Evolutionary conservation across 2,888 invertebrate genomes (phyloP), one percentile per base, ranked within the genome.

Genomic region (Trileptium ribeirensis): DNA sequence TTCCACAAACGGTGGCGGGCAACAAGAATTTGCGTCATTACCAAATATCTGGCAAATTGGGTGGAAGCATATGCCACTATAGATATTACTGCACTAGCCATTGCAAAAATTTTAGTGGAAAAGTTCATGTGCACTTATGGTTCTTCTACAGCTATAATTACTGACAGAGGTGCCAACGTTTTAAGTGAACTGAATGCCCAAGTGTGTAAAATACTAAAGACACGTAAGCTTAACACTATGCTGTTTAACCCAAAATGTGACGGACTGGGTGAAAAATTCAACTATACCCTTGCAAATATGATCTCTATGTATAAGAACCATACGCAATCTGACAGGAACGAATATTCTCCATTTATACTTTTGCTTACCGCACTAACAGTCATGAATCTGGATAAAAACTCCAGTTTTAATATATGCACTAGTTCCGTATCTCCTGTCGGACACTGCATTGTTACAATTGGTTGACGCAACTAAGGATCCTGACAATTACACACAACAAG

Each of bases 211-310:
- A n/a, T n/a, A n/a, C n/a, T n/a, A n/a, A n/a, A n/a, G n/a, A n/a
- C n/a, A n/a, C n/a, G n/a, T n/a, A 19, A 79, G 70, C n/a, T 83
- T 80, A 0, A 78, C 82, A 0, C 81, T 82, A 0, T 83, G 83
- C 64, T 79, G 82, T 79, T 51, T 51, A 15, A 51, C 24, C 78
- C 80, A 1, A 78, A 78, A 51, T 67, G 81, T 1, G 84, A 86
- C 82, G 86, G 85, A 15, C 31, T 78, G 34, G 81, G 82, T 19
- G 85, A 86, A 79, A n/a, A 85, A 19, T 84, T 84, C 67, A 85
- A 86, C 79, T 67, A 84, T 37, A 86, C 86, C 0, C 77, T 85
- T n/a, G 75, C 74, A 1, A 75, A 70, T 19, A 83, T 85, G 82
- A 24, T 87, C 1, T 77, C 80, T n/a, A 82, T 84, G 77, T 86